Percentiles rank a stretch among this genome's conserved stretches.
Conservation (phyloP, 2,888 invertebrate species). For the Zonitis immaculata region DNA sequence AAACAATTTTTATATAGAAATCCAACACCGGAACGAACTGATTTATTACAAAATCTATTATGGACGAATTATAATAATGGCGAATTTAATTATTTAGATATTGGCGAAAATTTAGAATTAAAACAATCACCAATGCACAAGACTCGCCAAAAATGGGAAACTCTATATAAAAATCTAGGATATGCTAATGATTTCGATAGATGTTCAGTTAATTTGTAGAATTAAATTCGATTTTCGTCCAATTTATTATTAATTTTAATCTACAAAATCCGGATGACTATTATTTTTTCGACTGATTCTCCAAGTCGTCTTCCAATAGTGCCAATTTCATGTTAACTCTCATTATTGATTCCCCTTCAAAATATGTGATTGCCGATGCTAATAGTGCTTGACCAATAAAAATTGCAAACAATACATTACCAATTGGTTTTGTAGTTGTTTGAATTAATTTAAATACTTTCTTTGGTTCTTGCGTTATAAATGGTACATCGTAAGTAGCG, state of each 20-base stretch:
- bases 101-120: slow-evolving; percentile 7
- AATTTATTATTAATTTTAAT: too few relatives aligned
- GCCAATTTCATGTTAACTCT: slow-evolving; percentile 46
- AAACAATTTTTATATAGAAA: slow-evolving; percentile 1
- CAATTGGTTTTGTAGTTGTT: slow-evolving; percentile 54
- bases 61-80: slow-evolving; percentile 3
- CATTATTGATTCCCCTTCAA: slow-evolving; percentile 54
- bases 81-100: slow-evolving; percentile 6
- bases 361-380: slow-evolving; percentile 58
- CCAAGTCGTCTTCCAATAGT: slow-evolving; percentile 10
- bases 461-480: slow-evolving; percentile 54
- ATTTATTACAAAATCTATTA: slow-evolving; percentile 8
- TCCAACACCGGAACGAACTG: slow-evolving; percentile 5
- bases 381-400: slow-evolving; percentile 53
- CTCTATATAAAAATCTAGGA: too few relatives aligned
- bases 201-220: too few relatives aligned
- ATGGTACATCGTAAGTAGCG: slow-evolving; percentile 60
- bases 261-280: too few relatives aligned
- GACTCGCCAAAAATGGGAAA: too few relatives aligned
- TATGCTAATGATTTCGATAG: too few relatives aligned
- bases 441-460: slow-evolving; percentile 53
- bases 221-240: too few relatives aligned
- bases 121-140: too few relatives aligned
- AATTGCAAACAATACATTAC: slow-evolving; percentile 50
- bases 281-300: not conserved